Evolutionary conservation across 2,113 vertebrate species (phyloP).

Genomic region (Myodes glareolus): DNA sequence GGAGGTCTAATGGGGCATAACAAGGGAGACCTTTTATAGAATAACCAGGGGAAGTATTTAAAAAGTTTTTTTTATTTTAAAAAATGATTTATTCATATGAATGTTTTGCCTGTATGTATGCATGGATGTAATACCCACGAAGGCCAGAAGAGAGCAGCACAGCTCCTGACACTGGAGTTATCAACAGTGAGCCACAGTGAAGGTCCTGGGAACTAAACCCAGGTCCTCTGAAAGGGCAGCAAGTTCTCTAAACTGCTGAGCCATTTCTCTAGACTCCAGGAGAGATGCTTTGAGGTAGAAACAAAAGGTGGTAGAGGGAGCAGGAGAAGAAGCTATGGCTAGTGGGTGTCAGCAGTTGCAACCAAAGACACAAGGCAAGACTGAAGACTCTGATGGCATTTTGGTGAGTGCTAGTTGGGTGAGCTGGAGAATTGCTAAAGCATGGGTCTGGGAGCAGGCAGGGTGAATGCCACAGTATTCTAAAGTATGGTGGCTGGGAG

Average conservation of each 20-base stretch:
- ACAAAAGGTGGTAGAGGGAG: not conserved
- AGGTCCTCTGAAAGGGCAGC: not conserved
- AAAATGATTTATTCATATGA: not conserved
- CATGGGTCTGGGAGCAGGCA: not conserved
- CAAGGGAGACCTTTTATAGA: not conserved
- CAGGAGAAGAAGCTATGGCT: not conserved
- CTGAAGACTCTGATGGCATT: not conserved
- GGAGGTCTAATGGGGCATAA: not conserved
- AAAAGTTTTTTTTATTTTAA: not conserved
- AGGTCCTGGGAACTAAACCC: not conserved
- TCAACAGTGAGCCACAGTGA: not conserved
- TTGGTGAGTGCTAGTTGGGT: too few relatives aligned
- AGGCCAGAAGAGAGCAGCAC: not conserved
- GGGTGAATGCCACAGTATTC: not conserved
- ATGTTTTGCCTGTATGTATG: not conserved
- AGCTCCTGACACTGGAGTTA: not conserved
- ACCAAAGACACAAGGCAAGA: not conserved
- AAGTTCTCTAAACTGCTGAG: not conserved
- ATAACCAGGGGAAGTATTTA: not conserved
- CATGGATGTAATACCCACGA: too few relatives aligned
- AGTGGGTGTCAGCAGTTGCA: not conserved
- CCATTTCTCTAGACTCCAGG: not conserved
- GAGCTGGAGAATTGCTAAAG: not conserved
- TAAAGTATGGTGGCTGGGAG: too few relatives aligned
- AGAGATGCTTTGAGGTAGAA: not conserved